These are phyloP conservation scores for Heliconius hewitsoni DNA, from an alignment of 1,140 invertebrate genomes.

Conservation along the genomic window DNA sequence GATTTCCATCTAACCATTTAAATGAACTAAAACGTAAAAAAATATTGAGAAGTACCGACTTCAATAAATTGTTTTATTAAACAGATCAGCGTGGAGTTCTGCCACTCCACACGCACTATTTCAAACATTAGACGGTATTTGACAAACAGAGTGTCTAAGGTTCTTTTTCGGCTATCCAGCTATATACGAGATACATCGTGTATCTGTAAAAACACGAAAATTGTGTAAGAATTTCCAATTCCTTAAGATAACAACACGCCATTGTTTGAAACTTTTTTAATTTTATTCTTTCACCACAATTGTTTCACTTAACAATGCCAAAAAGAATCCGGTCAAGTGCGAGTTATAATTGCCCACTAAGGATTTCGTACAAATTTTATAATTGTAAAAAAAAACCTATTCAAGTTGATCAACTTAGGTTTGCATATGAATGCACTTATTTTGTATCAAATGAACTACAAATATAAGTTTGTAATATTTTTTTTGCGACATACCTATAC, in stretches of 20 bases:
- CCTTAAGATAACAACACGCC: neutral
- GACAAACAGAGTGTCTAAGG: neutral
- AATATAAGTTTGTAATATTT: too few species aligned
- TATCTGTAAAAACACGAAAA: neutral
- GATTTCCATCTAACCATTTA: neutral
- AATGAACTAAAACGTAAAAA: neutral
- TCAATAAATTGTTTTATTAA: neutral
- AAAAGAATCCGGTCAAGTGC: neutral
- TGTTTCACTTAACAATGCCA: neutral
- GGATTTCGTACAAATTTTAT: too few species aligned
- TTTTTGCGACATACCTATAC: too few species aligned
- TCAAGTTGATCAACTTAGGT: too few species aligned
- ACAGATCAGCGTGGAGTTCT: neutral
- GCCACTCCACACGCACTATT: neutral
- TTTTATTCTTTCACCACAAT: neutral
- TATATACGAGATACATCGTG: neutral
- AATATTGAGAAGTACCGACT: neutral
- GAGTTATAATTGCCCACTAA: too few species aligned
- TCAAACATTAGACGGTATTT: neutral
- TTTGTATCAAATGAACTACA: too few species aligned
- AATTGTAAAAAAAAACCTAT: too few species aligned
- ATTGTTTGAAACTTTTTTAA: constrained; percentile 12
- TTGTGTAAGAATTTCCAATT: neutral
- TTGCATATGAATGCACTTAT: too few species aligned
- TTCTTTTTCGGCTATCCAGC: neutral